These are phyloP conservation scores for Apodemus speciosus DNA, from an alignment of 2,113 vertebrate species.

Conservation along the genomic window DNA sequence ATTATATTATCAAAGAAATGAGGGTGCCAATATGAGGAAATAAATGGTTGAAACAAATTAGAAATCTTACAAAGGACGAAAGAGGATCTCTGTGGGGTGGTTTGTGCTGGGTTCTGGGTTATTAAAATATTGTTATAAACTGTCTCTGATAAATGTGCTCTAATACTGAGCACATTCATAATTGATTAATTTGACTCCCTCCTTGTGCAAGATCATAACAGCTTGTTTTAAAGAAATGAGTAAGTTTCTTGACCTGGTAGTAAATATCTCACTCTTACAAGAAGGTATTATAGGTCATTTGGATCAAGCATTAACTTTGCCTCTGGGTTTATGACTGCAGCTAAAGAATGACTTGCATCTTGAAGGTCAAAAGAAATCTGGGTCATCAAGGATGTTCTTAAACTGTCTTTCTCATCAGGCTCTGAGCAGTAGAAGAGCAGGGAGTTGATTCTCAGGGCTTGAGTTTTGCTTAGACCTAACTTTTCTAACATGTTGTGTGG, in stretches of 20 bases:
- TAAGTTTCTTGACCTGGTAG: constrained; percentile 66
- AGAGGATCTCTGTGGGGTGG: constrained; percentile 48
- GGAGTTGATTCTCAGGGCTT: constrained; percentile 30
- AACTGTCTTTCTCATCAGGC: constrained; percentile 21
- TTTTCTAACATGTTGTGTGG: background rate
- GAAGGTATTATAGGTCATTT: background rate
- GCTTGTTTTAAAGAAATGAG: constrained; percentile 67
- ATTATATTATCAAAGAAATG: constrained; percentile 45
- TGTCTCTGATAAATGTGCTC: constrained; percentile 61
- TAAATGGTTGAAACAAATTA: constrained; percentile 38
- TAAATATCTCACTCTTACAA: constrained; percentile 51
- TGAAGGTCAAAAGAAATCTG: constrained; percentile 68
- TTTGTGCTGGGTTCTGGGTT: constrained; percentile 55
- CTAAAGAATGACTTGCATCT: constrained; percentile 57
- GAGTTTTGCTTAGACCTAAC: constrained; percentile 37
- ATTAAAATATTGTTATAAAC: constrained; percentile 64
- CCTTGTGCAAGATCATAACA: constrained; percentile 34
- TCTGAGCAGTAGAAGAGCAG: constrained; percentile 4
- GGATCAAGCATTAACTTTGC: constrained; percentile 28
- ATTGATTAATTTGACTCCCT: constrained; percentile 67
- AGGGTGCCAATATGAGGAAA: background rate
- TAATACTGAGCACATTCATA: constrained; percentile 67
- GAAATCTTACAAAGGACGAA: constrained; percentile 32
- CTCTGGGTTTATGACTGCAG: constrained; percentile 51
- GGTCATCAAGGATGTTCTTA: constrained; percentile 56